Conservation (phyloP, 2,888 invertebrate species). For the Euplagia quadripunctaria region DNA sequence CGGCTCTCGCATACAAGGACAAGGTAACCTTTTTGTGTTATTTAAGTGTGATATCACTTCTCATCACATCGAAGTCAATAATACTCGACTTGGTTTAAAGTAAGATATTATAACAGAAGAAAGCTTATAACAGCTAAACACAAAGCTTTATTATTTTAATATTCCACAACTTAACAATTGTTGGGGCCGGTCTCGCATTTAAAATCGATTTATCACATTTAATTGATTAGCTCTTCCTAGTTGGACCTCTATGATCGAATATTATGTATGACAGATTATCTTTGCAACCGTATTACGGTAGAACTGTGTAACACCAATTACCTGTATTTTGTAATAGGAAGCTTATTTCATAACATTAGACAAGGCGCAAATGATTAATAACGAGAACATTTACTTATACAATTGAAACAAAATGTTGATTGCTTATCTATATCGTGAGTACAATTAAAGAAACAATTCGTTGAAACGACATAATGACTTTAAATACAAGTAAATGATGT, state of each 20-base stretch:
- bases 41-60: not conserved
- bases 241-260: conserved; percentile 4
- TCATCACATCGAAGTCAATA: not conserved
- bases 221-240: not conserved
- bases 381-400: conserved; percentile 49
- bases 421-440: conserved; percentile 52
- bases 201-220: not conserved
- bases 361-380: conserved; percentile 43
- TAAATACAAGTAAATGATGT: conserved; percentile 44
- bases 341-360: conserved; percentile 34
- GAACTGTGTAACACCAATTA: conserved; percentile 19
- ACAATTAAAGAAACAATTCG: conserved; percentile 51
- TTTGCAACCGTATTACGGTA: conserved; percentile 4
- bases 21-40: not conserved
- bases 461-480: conserved; percentile 47
- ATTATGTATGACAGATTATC: conserved; percentile 6
- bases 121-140: not conserved
- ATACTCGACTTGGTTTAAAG: too few relatives aligned
- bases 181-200: not conserved
- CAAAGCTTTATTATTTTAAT: not conserved
- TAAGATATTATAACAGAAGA: not conserved
- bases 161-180: not conserved
- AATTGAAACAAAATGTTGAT: conserved; percentile 55
- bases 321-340: conserved; percentile 32
- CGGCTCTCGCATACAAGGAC: not conserved